phyloP scores from a whole-genome alignment of 2,888 invertebrate genomes.

The Hyles lineata region DNA sequence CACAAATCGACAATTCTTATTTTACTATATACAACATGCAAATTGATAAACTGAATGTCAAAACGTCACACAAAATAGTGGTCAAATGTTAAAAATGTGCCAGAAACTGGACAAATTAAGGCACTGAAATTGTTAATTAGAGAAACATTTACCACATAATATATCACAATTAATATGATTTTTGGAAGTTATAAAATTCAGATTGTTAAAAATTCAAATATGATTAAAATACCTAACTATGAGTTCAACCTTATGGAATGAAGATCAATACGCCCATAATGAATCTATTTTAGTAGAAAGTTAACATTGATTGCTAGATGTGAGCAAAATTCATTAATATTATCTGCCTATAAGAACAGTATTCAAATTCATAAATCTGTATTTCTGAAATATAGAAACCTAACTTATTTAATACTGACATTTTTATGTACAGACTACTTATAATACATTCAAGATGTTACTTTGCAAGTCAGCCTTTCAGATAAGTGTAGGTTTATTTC shows the following conservation, averaged over 20 bases:
- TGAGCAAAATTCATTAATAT: constrained; percentile 3
- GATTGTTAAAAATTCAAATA: constrained; percentile 33
- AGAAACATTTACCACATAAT: constrained; percentile 15
- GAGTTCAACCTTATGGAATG: constrained; percentile 55
- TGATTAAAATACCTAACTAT: constrained; percentile 21
- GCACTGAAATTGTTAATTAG: constrained; percentile 30
- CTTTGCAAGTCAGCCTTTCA: background rate
- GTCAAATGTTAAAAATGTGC: constrained; percentile 38
- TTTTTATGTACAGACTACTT: too few relatives aligned
- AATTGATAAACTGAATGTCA: constrained; percentile 33
- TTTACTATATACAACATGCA: constrained; percentile 49
- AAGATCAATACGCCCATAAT: constrained; percentile 50
- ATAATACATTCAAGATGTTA: too few relatives aligned
- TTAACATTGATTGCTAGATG: background rate
- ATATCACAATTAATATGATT: constrained; percentile 23
- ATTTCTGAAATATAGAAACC: too few relatives aligned
- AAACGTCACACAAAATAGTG: constrained; percentile 27
- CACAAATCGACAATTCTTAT: constrained; percentile 37
- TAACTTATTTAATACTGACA: too few relatives aligned
- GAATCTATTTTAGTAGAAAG: background rate
- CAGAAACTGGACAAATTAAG: constrained; percentile 21
- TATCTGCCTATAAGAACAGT: too few relatives aligned
- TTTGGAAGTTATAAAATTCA: constrained; percentile 27
- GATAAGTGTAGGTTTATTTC: background rate
- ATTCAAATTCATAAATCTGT: too few relatives aligned